Percentiles rank a stretch among this genome's conserved stretches.
Conservation (phyloP, 1,140 invertebrate genomes). For the Homalodisca vitripennis region DNA sequence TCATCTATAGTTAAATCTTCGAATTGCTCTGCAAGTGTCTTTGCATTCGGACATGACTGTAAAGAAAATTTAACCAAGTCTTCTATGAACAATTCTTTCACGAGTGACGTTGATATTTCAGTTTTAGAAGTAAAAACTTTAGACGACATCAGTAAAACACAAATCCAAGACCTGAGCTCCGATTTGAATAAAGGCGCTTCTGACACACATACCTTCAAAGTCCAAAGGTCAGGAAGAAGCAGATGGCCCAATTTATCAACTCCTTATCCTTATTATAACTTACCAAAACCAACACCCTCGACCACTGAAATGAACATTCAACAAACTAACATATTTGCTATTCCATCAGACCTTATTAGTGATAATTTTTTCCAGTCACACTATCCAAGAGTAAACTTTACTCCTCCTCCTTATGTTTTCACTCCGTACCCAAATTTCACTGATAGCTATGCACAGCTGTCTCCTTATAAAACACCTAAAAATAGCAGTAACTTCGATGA, state of each 20-base stretch:
- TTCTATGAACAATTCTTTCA: background rate
- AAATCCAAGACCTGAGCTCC: too few species aligned
- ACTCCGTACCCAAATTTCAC: constrained; percentile 9
- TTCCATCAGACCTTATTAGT: background rate
- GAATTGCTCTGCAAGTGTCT: background rate
- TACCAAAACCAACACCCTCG: background rate
- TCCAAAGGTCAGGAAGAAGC: background rate
- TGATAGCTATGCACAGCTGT: constrained; percentile 20
- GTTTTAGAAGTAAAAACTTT: background rate
- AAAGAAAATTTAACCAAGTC: background rate
- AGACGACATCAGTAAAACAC: background rate
- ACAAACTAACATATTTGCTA: constrained; percentile 14
- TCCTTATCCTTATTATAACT: background rate
- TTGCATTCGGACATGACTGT: constrained; percentile 5
- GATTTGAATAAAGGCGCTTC: background rate
- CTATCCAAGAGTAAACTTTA: constrained; percentile 1
- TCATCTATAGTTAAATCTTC: too few species aligned
- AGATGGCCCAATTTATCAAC: constrained; percentile 1
- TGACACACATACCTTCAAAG: background rate
- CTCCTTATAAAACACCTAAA: background rate
- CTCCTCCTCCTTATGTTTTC: background rate
- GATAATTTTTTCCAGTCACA: background rate
- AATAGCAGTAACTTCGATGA: background rate
- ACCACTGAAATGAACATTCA: too few species aligned
- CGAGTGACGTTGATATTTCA: background rate